Base-by-base conservation (phyloP, 2,113 vertebrate genomes). In the Centrocercus urophasianus region DNA sequence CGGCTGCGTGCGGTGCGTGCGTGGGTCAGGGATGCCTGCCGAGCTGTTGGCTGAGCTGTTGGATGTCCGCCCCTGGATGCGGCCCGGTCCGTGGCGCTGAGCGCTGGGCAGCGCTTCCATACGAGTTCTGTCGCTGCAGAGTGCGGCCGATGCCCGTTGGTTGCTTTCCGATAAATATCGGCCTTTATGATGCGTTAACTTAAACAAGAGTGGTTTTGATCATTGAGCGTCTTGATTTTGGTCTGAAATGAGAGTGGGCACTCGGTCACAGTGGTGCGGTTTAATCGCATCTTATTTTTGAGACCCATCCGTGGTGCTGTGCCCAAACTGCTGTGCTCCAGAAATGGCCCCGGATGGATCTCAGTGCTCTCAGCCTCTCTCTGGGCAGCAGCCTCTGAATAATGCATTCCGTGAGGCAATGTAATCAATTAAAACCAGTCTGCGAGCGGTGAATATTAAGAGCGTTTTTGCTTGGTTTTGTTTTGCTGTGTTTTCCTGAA, bases 341-440 rank as follows among this genome's bases (percentile, higher is more conserved):
- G 48, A 65, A 90, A 70, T 20, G 13, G 52, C n/a, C 24, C 25
- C 69, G 81, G 47, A 70, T 95, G 61, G n/a, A 75, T 72, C 50
- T 25, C 20, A 38, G 36, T 52, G 80, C 76, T 81, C 86, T 78
- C 34, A 71, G 11, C 30, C 71, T 77, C 54, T 57, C 90, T 19
- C 64, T 77, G 90, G 8, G 59, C 32, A 32, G 54, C 81, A 88
- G 78, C 27, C 61, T 66, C 65, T 92, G 20, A 89, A 61, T 91
- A 88, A 69, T 66, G n/a, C 54, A 65, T 81, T 54, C 69, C 67
- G 43, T 50, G 45, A 85, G 85, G 60, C 69, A 48, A 10, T 14
- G 28, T 71, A 67, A 70, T 81, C 76, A 65, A 54, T 74, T 88
- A 88, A 91, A 92, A 71, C n/a, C 43, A 36, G 56, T 42, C 28